Evolutionary conservation across 2,113 vertebrate species (phyloP).

Genomic region (Mesembrinibis cayennensis): DNA sequence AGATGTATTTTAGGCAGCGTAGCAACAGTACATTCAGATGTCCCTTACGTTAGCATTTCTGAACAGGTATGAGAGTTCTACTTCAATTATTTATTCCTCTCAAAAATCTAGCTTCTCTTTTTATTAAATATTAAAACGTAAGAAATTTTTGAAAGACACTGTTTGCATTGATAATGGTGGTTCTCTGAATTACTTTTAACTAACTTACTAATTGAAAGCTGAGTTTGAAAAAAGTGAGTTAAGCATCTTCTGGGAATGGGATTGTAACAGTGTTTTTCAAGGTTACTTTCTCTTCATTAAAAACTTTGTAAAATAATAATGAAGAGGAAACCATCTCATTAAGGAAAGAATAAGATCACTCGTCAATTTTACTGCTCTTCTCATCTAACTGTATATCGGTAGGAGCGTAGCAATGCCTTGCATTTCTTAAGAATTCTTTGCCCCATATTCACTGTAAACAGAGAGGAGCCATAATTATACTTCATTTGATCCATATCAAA

Average conservation of each 20-base stretch:
- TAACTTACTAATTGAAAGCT: constrained; percentile 69
- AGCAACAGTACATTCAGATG: constrained; percentile 14
- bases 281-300: constrained; percentile 78
- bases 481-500: constrained; percentile 82
- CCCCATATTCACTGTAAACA: constrained; percentile 70
- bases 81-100: constrained; percentile 51
- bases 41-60: constrained; percentile 51
- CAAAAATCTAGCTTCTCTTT: constrained; percentile 48
- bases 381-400: constrained; percentile 51
- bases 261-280: constrained; percentile 73
- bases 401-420: background rate
- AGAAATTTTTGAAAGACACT: constrained; percentile 59
- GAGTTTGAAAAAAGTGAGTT: constrained; percentile 62
- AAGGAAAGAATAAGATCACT: constrained; percentile 71
- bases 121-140: constrained; percentile 66
- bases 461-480: constrained; percentile 71
- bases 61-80: constrained; percentile 44
- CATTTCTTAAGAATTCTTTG: constrained; percentile 56
- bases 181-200: constrained; percentile 67
- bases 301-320: constrained; percentile 77
- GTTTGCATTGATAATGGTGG: constrained; percentile 70
- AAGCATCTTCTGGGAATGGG: constrained; percentile 70
- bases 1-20: background rate
- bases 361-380: constrained; percentile 40
- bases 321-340: constrained; percentile 71